Conservation (phyloP, 2,797 vertebrate species). For the Hemitrygon akajei region DNA sequence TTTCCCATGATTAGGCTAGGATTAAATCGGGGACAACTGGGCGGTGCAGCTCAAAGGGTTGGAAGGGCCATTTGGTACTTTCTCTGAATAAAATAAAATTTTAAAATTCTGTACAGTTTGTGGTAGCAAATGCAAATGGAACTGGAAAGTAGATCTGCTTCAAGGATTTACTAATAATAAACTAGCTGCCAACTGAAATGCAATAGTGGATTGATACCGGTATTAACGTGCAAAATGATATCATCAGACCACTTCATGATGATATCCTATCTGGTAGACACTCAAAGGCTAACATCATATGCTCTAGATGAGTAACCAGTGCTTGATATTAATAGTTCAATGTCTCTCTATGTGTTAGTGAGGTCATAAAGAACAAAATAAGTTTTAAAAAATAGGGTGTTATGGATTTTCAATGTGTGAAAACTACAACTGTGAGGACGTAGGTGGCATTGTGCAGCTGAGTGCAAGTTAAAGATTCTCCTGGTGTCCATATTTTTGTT, state of each 20-base stretch:
- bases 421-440: too few species aligned
- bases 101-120: background rate
- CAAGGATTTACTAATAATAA: background rate
- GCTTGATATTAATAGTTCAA: background rate
- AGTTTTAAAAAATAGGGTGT: background rate
- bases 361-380: background rate
- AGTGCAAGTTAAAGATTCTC: background rate
- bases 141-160: background rate
- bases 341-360: background rate
- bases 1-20: too few species aligned
- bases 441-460: background rate
- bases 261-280: background rate
- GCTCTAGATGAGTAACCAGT: background rate
- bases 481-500: background rate
- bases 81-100: too few species aligned
- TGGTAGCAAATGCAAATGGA: background rate
- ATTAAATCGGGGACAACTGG: too few species aligned
- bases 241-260: background rate
- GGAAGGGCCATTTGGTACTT: too few species aligned
- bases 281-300: background rate
- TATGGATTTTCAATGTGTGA: too few species aligned
- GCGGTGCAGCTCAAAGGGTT: too few species aligned
- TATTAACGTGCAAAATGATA: too few species aligned
- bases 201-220: background rate
- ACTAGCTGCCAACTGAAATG: too few species aligned